These are phyloP conservation scores for Lampropteryx suffumata DNA, from an alignment of 2,888 invertebrate species.

Conservation along the genomic window DNA sequence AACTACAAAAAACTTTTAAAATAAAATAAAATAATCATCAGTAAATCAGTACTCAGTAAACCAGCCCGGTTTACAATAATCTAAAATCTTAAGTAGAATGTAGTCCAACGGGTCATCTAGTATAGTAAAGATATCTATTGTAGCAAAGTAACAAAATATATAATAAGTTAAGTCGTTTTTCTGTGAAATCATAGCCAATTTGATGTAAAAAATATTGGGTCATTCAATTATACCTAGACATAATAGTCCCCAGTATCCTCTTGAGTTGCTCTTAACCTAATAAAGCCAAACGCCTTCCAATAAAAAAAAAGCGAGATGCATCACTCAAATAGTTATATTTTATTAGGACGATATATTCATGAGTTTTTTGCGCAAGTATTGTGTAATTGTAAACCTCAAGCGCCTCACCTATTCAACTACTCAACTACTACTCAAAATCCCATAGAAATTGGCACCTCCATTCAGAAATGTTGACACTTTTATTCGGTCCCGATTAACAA, in stretches of 20 bases:
- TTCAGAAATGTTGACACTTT: slow-evolving; percentile 75
- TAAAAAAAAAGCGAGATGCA: slow-evolving; percentile 23
- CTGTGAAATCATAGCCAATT: neutral
- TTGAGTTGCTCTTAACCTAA: slow-evolving; percentile 13
- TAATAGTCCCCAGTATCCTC: too few species aligned
- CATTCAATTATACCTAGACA: too few species aligned
- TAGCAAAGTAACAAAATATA: too few species aligned
- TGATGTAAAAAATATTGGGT: slow-evolving; percentile 7
- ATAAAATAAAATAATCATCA: too few species aligned
- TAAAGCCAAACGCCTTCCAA: slow-evolving; percentile 16
- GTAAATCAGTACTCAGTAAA: too few species aligned
- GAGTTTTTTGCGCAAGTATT: slow-evolving; percentile 42
- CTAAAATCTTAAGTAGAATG: too few species aligned
- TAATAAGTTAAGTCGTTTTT: too few species aligned
- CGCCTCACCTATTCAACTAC: slow-evolving; percentile 55
- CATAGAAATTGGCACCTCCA: slow-evolving; percentile 78
- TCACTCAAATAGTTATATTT: slow-evolving; percentile 39
- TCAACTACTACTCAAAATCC: too few species aligned
- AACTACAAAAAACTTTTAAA: too few species aligned
- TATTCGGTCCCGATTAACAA: slow-evolving; percentile 78
- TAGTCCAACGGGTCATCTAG: too few species aligned
- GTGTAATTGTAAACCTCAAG: slow-evolving; percentile 63
- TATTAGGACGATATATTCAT: slow-evolving; percentile 35
- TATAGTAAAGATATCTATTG: neutral
- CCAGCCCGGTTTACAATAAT: too few species aligned